These are phyloP conservation scores for Phalacrocorax carbo DNA, from an alignment of 2,113 vertebrate genomes.

Conservation along the genomic window DNA sequence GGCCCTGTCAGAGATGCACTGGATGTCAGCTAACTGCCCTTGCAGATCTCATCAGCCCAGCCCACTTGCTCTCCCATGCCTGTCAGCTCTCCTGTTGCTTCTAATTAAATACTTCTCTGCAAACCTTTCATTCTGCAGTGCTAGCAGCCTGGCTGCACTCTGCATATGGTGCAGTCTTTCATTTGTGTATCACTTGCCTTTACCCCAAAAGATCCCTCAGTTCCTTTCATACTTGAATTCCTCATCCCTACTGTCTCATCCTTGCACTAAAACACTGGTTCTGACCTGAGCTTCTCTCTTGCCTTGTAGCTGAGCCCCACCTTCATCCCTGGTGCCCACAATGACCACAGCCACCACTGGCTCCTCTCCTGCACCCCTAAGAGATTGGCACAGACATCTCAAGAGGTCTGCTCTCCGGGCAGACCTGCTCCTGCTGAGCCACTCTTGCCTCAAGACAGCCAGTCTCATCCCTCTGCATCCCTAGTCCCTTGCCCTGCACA, in stretches of 20 bases:
- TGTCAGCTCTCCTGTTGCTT: background rate
- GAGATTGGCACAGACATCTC: background rate
- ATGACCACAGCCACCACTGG: background rate
- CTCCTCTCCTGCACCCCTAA: background rate
- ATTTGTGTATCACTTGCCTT: background rate
- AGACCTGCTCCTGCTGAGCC: background rate
- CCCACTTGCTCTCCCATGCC: background rate
- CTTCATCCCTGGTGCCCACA: background rate
- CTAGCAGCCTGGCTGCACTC: background rate
- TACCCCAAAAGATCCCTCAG: background rate
- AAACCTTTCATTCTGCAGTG: background rate
- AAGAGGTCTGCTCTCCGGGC: background rate
- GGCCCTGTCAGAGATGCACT: background rate
- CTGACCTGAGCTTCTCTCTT: background rate
- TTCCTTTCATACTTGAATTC: background rate
- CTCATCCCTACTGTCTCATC: background rate
- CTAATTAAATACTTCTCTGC: background rate
- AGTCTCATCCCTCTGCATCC: rapidly evolving
- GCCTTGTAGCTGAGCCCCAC: background rate
- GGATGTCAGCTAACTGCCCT: background rate
- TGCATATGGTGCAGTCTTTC: rapidly evolving
- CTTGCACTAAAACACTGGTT: background rate
- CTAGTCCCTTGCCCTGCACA: background rate
- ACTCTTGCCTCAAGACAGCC: background rate
- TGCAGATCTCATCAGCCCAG: background rate